Evolutionary conservation across 2,113 vertebrate species (phyloP), one percentile per base, ranked within the genome.

Genomic region (Xerus inauris): DNA sequence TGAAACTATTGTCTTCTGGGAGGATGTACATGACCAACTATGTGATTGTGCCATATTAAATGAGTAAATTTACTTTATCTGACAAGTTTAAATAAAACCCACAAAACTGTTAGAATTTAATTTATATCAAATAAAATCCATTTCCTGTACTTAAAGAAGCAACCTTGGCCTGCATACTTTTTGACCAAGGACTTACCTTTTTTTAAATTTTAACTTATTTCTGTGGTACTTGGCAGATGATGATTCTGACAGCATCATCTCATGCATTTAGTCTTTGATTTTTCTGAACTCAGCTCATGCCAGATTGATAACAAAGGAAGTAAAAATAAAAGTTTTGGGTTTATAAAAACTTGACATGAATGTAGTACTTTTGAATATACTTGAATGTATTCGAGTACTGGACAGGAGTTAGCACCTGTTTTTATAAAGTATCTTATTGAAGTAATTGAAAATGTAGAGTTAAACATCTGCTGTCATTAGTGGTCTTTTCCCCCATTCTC

Each of bases 191-290:
- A 35, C 59, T 72, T 81, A 49, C 3, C 26, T 40, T 83, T 80
- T 94, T 82, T 87, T 0, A 45, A 82, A 79, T 89, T 82, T 87
- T 62, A 84, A 87, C n/a, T 83, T 28, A 87, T 73, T 87, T 95
- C 8, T 93, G 1, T 96, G 35, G 91, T 11, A 45, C 19, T 77
- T 90, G 59, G 54, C 35, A 93, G 90, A 83, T 76, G 16, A 72
- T 72, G 47, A 45, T 82, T 92, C 24, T 28, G 20, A 0, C n/a
- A 82, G 67, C 64, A 35, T 65, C 30, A 71, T 3, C 20, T 84
- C 16, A 79, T 93, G 45, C 47, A 83, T 30, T 92, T 92, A 87
- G 62, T 73, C 9, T 93, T 57, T 26, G 89, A 57, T 76, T 22
- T 22, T 30, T 69, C 40, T 72, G 47, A 94, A 47, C 45, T 79